Base-by-base conservation (phyloP, 2,888 invertebrate species). In the Drosophila borealis region DNA sequence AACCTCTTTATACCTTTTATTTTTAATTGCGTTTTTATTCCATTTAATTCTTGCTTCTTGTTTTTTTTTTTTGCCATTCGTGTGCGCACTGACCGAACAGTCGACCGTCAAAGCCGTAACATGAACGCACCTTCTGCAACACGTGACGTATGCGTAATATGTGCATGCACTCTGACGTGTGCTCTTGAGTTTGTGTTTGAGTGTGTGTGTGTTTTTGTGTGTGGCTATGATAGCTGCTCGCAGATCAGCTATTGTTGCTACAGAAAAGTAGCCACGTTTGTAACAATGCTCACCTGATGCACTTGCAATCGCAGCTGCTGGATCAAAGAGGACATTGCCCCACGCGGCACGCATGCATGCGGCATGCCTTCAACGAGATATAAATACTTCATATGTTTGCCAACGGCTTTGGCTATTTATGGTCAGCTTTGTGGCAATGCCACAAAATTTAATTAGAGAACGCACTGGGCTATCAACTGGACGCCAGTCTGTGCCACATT, bases 391-490 rank as follows among this genome's bases (percentile, higher is more conserved):
- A 45, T 74, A 55, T 48, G 51, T 65, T 65, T 62, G 73, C 61
- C 45, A 64, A 68, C 60, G 65, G 62, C 64, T 79, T 83, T 77
- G 77, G 74, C 81, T 82, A 77, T 83, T 83, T 82, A 83, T 71
- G 83, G 83, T 82, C 82, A 81, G 70, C 72, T 85, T 74, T 82
- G 83, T 65, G 83, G 83, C 78, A 46, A 57, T 69, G 70, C 77
- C 70, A 70, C 81, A 81, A 82, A 85, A 83, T 85, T 79, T 82
- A 83, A 83, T 85, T 83, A 82, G 74, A 70, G 59, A 60, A 13
- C 56, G 49, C 53, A 56, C 44, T 33, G 29, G 42, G 55, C 60
- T 61, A 66, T 70, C 72, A 70, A 56, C 60, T 13, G 37, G 34
- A 14, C 19, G 45, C 33, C 51, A 44, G 21, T 6, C 62, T 19